Conservation (phyloP, 2,113 vertebrate species). For the Clarias macrocephalus region DNA sequence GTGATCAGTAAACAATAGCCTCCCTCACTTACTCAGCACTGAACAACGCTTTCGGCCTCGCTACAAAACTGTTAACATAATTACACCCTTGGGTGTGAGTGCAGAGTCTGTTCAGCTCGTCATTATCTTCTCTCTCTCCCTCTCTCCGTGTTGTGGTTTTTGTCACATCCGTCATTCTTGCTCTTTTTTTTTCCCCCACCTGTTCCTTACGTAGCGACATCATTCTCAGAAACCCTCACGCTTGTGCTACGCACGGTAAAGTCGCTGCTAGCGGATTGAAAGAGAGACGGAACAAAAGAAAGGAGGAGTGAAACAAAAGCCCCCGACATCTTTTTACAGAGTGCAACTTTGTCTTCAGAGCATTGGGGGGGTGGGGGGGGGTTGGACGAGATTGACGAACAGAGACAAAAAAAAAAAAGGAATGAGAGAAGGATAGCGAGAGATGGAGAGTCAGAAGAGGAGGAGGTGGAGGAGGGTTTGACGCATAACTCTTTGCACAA, state of each 20-base stretch:
- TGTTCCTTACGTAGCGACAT: neutral
- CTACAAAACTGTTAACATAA: constrained; percentile 31
- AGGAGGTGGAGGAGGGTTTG: constrained; percentile 24
- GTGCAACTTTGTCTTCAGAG: constrained; percentile 21
- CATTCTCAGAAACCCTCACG: neutral
- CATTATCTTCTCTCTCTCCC: constrained; percentile 33
- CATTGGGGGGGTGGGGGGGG: no score
- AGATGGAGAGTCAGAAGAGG: constrained; percentile 6
- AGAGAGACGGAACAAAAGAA: constrained; percentile 53
- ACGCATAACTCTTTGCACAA: constrained; percentile 42
- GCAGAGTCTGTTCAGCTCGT: constrained; percentile 20
- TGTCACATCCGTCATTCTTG: constrained; percentile 35
- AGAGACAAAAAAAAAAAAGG: neutral
- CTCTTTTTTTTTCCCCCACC: no score
- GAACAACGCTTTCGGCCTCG: neutral
- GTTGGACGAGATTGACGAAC: neutral
- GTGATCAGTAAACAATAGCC: constrained; percentile 18
- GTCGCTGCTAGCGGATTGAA: constrained; percentile 4
- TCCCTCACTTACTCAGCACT: neutral
- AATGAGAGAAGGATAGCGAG: constrained; percentile 3
- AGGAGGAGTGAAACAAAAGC: constrained; percentile 62
- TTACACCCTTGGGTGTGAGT: constrained; percentile 37
- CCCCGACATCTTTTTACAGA: constrained; percentile 30
- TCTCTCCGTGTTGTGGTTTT: constrained; percentile 28
- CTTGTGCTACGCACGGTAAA: neutral